These are phyloP conservation scores for Apaloderma vittatum DNA, from an alignment of 2,113 vertebrate species.

Conservation along the genomic window DNA sequence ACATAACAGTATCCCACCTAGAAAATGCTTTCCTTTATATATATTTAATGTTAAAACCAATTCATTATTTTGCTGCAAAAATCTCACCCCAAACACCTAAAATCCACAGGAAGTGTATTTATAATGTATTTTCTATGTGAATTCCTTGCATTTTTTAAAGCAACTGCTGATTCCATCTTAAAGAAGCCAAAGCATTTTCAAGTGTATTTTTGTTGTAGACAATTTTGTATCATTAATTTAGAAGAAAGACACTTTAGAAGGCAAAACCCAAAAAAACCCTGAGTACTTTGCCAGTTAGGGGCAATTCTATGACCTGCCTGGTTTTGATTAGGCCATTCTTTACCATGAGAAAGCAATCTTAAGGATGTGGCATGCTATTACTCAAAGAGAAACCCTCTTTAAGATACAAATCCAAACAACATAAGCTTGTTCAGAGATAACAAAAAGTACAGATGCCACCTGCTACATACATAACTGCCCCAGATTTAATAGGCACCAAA, in stretches of 20 bases:
- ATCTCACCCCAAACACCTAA: background rate
- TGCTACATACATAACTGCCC: background rate
- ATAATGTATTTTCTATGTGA: background rate
- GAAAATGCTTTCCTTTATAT: background rate
- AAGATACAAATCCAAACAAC: background rate
- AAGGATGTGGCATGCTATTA: background rate
- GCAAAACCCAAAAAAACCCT: background rate
- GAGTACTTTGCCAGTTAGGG: background rate
- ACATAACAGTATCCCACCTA: background rate
- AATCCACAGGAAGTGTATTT: background rate
- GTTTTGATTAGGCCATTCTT: background rate
- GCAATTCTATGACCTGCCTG: background rate
- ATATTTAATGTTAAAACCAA: background rate
- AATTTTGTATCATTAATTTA: background rate
- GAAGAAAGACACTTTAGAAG: background rate
- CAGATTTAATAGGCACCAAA: background rate
- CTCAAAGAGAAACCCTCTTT: background rate
- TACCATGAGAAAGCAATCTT: background rate
- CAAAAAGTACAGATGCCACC: background rate
- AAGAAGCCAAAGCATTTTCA: background rate
- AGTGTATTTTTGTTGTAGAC: background rate
- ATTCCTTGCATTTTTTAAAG: background rate
- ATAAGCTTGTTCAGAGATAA: background rate
- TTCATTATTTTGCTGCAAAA: background rate
- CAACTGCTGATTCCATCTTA: background rate